A percentile compares a stretch with the other conserved stretches of the same genome.
Conservation (phyloP, 1,140 invertebrate species). For the Hylyphantes graminicola region DNA sequence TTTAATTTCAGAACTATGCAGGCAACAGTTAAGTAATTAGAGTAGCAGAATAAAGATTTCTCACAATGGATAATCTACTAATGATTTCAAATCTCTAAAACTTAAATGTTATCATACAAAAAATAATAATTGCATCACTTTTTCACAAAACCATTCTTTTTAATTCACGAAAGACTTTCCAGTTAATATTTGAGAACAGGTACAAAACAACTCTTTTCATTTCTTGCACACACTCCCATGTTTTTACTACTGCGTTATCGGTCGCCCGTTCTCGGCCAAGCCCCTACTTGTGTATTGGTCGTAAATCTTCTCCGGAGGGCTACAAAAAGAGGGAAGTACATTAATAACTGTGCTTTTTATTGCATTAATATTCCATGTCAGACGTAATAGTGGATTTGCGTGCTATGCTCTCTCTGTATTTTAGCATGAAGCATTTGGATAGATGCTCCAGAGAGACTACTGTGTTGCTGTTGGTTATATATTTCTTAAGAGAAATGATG, state of each 20-base stretch:
- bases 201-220: slow-evolving; percentile 6
- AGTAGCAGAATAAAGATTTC: no score
- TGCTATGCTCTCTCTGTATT: slow-evolving; percentile 6
- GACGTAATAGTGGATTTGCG: slow-evolving; percentile 56
- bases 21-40: no score
- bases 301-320: slow-evolving; percentile 53
- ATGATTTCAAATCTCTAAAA: no score
- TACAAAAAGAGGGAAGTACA: slow-evolving; percentile 22
- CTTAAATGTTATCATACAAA: no score
- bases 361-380: slow-evolving; percentile 59
- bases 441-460: slow-evolving; percentile 13
- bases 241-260: slow-evolving; percentile 57
- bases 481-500: no score
- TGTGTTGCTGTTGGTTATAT: slow-evolving; percentile 3
- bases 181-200: no score
- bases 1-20: no score
- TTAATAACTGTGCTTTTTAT: slow-evolving; percentile 59
- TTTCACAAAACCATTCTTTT: no score
- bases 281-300: slow-evolving; percentile 10
- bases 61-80: no score
- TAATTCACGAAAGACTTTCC: no score
- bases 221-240: not conserved
- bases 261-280: not conserved
- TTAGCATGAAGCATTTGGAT: slow-evolving; percentile 9
- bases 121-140: no score